Evolutionary conservation across 2,797 vertebrate genomes (phyloP), one percentile per base, ranked within the genome.

Genomic region (Ptychobarbus kaznakovi): DNA sequence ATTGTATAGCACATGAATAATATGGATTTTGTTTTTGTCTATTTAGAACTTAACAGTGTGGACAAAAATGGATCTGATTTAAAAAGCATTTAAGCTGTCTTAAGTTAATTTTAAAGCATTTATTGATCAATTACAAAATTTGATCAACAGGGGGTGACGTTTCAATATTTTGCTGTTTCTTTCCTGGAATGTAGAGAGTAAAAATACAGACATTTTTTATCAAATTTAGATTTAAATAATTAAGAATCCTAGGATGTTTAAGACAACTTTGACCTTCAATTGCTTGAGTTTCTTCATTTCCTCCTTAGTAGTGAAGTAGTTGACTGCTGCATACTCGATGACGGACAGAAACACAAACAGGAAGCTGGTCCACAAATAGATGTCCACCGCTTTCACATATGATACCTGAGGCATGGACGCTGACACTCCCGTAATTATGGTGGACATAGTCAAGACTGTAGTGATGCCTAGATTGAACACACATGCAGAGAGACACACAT

Each of bases 331-430:
- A 0, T 97, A 97, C 88, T 97, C 97, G 0, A 96, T 96, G 89
- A 97, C 97, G 0, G 97, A 97, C 85, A 97, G 95, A 93, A 97
- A 97, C 90, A 97, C 96, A 81, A 97, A 98, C 86, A 97, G 94
- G 92, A 98, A 98, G 93, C 97, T 98, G 93, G 95, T 95, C 96
- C 97, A 97, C 93, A 98, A 93, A 92, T 97, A 97, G 84, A 97
- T 92, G 70, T 97, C 97, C 94, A 97, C 96, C 0, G 97, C 97
- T 91, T 97, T 98, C 91, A 98, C 94, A 0, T 98, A 97, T 15
- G 97, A 97, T 88, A 97, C 96, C 94, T 97, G 96, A 87, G 96
- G 97, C 96, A 97, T 97, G 89, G 97, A 97, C 88, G 96, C 94
- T 69, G 95, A 97, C 91, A 96, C 94, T 32, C 96, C 96, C 0